Evolutionary conservation across 2,888 invertebrate species (phyloP).

Genomic region (Suillia variegata): DNA sequence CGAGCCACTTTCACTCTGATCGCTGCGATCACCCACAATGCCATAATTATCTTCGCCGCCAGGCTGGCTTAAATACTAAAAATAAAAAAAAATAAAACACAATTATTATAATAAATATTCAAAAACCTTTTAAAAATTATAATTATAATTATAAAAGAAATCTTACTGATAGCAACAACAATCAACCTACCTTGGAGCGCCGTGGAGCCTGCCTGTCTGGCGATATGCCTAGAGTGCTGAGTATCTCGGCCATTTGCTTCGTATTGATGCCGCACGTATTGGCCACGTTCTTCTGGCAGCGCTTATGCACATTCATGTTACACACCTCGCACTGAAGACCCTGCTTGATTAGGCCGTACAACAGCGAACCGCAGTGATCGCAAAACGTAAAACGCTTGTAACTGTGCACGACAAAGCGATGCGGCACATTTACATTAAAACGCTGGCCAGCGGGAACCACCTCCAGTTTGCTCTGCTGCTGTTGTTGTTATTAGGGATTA

Average conservation of each 20-base stretch:
- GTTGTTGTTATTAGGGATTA: no score
- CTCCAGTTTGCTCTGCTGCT: constrained; percentile 64
- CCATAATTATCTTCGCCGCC: constrained; percentile 62
- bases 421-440: constrained; percentile 98
- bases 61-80: constrained; percentile 59
- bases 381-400: constrained; percentile 99
- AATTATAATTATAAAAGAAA: not conserved
- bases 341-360: constrained; percentile 95
- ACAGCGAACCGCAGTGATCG: constrained; percentile 97
- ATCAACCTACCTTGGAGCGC: constrained; percentile 65
- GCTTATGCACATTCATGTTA: constrained; percentile 96
- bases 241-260: constrained; percentile 92
- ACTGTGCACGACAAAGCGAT: constrained; percentile 93
- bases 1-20: constrained; percentile 44
- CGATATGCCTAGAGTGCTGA: constrained; percentile 89
- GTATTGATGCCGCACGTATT: constrained; percentile 99
- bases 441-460: constrained; percentile 74
- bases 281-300: constrained; percentile 98
- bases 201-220: constrained; percentile 79
- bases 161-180: no score
- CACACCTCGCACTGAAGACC: constrained; percentile 97
- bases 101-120: not conserved
- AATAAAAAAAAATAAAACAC: constrained; percentile 14
- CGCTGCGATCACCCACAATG: constrained; percentile 58
- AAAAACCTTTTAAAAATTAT: not conserved